A percentile compares a stretch with the other conserved stretches of the same genome.
Evolutionary conservation across 2,888 invertebrate species (phyloP).

Genomic region (Torymus auratus): DNA sequence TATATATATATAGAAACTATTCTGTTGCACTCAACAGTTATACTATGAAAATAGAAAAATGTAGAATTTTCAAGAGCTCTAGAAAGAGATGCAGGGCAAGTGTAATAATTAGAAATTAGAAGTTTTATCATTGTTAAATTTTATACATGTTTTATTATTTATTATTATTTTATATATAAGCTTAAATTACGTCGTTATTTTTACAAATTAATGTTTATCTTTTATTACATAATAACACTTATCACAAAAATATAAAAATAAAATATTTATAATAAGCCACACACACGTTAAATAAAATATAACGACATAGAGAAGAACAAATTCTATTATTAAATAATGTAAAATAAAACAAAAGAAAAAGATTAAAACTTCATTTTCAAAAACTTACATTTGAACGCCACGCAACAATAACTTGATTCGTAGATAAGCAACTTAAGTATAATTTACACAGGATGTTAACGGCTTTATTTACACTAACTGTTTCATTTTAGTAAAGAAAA

Average conservation of each 20-base stretch:
- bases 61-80: slow-evolving; percentile 24
- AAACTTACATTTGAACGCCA: slow-evolving; percentile 17
- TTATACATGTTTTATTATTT: slow-evolving; percentile 23
- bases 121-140: slow-evolving; percentile 9
- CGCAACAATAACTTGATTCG: slow-evolving; percentile 14
- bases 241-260: slow-evolving; percentile 26
- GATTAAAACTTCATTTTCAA: neutral
- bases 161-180: slow-evolving; percentile 20
- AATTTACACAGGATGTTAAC: neutral
- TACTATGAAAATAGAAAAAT: slow-evolving; percentile 17
- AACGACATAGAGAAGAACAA: slow-evolving; percentile 1
- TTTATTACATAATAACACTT: slow-evolving; percentile 30
- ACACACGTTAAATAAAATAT: neutral
- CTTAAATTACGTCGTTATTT: slow-evolving; percentile 17
- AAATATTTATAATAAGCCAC: neutral
- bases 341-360: slow-evolving; percentile 1
- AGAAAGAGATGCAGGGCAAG: slow-evolving; percentile 17
- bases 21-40: slow-evolving; percentile 41
- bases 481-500: too few relatives aligned
- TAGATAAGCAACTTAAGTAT: slow-evolving; percentile 9
- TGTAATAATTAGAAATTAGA: slow-evolving; percentile 6
- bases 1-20: slow-evolving; percentile 46
- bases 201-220: slow-evolving; percentile 20
- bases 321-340: neutral
- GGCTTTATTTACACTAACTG: neutral